Evolutionary conservation across 1,140 invertebrate species (phyloP).

Genomic region (Cylas formicarius): DNA sequence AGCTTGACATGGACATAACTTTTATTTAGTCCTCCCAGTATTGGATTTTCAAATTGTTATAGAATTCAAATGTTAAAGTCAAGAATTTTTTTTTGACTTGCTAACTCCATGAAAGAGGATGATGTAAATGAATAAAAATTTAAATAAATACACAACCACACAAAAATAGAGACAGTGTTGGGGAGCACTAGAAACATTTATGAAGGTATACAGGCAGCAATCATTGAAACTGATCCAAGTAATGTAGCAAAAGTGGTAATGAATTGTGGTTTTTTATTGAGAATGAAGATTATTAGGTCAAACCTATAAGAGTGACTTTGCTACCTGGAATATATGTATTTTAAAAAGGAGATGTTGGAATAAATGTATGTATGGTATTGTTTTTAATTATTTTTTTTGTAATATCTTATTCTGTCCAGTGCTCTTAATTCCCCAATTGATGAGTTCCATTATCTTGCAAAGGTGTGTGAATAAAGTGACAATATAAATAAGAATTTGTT

Average conservation of each 20-base stretch:
- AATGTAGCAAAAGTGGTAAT: conserved; percentile 39
- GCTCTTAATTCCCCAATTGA: too few relatives aligned
- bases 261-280: conserved; percentile 65
- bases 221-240: conserved; percentile 58
- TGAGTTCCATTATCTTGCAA: too few relatives aligned
- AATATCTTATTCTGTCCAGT: too few relatives aligned
- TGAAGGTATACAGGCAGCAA: conserved; percentile 50
- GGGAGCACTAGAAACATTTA: too few relatives aligned
- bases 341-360: conserved; percentile 37
- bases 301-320: conserved; percentile 66
- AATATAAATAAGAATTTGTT: too few relatives aligned
- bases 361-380: too few relatives aligned
- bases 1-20: conserved; percentile 59
- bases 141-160: conserved; percentile 51
- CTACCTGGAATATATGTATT: conserved; percentile 61
- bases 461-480: too few relatives aligned
- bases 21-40: conserved; percentile 69
- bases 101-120: conserved; percentile 37
- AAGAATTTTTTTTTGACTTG: conserved; percentile 37
- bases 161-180: conserved; percentile 39
- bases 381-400: too few relatives aligned
- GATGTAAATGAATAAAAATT: conserved; percentile 39
- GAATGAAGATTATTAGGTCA: conserved; percentile 75
- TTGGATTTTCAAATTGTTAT: conserved; percentile 74
- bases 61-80: conserved; percentile 32